phyloP scores from a whole-genome alignment of 2,888 invertebrate genomes.

The Nymphalis c-album region DNA sequence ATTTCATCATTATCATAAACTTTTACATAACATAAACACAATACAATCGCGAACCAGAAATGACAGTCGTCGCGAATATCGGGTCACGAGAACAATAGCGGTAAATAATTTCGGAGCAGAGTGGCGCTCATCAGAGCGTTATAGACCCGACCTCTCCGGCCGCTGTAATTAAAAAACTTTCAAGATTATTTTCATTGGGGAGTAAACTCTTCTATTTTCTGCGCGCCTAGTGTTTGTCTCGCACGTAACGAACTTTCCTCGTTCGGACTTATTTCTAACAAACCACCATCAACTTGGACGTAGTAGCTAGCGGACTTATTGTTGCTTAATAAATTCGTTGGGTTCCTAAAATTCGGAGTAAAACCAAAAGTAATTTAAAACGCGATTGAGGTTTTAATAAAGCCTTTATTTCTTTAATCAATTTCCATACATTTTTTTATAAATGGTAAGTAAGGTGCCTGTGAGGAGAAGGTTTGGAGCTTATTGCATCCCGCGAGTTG shows the following conservation, averaged over 20 bases:
- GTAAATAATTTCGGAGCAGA: conserved; percentile 35
- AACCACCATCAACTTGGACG: conserved; percentile 11
- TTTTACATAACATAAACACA: neutral
- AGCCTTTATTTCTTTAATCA: no score
- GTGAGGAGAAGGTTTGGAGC: no score
- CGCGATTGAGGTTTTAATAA: no score
- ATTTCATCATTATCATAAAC: neutral
- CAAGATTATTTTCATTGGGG: conserved; percentile 43
- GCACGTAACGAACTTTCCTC: conserved; percentile 40
- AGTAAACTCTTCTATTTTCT: conserved; percentile 38
- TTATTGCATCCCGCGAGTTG: no score
- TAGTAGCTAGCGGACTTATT: conserved; percentile 31
- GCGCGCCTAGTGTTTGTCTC: conserved; percentile 40
- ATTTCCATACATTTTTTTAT: no score
- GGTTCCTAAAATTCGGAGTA: conserved; percentile 16
- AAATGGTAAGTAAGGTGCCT: no score
- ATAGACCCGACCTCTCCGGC: conserved; percentile 27
- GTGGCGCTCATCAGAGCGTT: conserved; percentile 26
- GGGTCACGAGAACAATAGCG: conserved; percentile 30
- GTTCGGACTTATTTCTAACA: conserved; percentile 20
- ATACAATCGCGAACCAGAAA: conserved; percentile 14
- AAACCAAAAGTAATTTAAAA: no score
- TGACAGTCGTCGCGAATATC: conserved; percentile 20
- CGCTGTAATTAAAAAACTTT: conserved; percentile 48
- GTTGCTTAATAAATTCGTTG: conserved; percentile 31